Evolutionary conservation across 2,888 invertebrate species (phyloP), one percentile per base, ranked within the genome.

Genomic region (Cybosia mesomella): DNA sequence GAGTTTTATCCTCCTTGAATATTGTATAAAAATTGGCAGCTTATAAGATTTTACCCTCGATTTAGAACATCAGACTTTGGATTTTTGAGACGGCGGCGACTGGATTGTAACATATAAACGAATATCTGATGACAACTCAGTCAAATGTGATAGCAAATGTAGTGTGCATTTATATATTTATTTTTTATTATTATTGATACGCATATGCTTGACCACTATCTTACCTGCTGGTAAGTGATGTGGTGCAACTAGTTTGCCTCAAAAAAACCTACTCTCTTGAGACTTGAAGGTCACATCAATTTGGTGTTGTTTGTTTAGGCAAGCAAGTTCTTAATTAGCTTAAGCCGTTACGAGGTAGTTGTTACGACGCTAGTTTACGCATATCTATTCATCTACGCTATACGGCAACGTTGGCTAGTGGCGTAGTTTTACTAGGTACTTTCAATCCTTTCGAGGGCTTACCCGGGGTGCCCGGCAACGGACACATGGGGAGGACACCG

Each of bases 1-100:
- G 71, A 80, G 63, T 76, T 72, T 68, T 67, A 72, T 73, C 81
- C 80, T 81, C 70, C 77, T 73, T 74, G 81, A 81, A 86, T 85
- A 80, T 77, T 66, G 57, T 74, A 77, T 71, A 73, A 74, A 72
- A 71, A 74, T 49, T 49, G 66, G 49, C 67, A 39, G 59, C 39
- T 68, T 72, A 69, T 71, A 65, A 67, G 59, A 68, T 67, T 58
- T 70, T 60, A 24, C 28, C 21, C 22, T 28, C 65, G 58, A 59
- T 71, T 63, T 58, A 43, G 59, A 70, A 75, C 65, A 75, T 69
- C 59, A 64, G 28, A 53, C 39, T 59, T 64, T 43, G 57, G 58
- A 69, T 64, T 68, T 64, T 58, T 53, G 13, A 66, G 60, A 21
- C 13, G 13, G 49, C 28, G 15, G 58, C n/a, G 53, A 49, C 49